phyloP scores from a whole-genome alignment of 2,888 invertebrate genomes.

The Ferdinandea cuprea region DNA sequence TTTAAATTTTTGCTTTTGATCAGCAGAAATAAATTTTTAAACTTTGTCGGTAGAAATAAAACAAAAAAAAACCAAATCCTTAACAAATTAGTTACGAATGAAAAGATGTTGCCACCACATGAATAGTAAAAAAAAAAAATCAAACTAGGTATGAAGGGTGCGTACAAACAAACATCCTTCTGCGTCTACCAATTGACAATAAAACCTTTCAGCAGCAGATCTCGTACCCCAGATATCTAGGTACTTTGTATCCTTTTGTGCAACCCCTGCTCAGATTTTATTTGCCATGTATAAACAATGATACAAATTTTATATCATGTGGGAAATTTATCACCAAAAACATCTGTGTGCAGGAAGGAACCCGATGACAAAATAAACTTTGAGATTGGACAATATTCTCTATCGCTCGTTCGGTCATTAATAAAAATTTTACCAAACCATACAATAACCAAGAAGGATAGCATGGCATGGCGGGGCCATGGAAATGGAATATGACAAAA shows the following conservation, averaged over 20 bases:
- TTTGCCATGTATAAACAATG: conserved; percentile 70
- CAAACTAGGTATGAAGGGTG: conserved; percentile 46
- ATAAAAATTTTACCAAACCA: conserved; percentile 57
- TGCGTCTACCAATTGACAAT: conserved; percentile 24
- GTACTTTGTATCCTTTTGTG: conserved; percentile 21
- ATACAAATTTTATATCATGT: conserved; percentile 70
- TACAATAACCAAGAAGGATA: conserved; percentile 39
- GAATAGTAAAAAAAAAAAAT: conserved; percentile 8
- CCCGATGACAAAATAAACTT: conserved; percentile 73
- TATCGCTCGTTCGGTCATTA: conserved; percentile 59
- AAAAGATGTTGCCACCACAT: conserved; percentile 28
- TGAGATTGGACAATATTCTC: conserved; percentile 62
- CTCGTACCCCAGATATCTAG: conserved; percentile 20
- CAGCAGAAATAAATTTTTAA: conserved; percentile 45
- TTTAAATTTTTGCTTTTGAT: conserved; percentile 39
- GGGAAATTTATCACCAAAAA: conserved; percentile 77
- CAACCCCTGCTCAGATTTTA: conserved; percentile 58
- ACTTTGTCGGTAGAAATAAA: conserved; percentile 1
- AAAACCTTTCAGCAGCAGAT: conserved; percentile 29
- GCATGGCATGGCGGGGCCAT: no score
- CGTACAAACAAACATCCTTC: conserved; percentile 56
- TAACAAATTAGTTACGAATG: conserved; percentile 51
- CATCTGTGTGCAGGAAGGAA: conserved; percentile 76
- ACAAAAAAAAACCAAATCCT: conserved; percentile 1
- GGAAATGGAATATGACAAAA: neutral